A percentile compares a stretch with the other conserved stretches of the same genome.
phyloP scores from a whole-genome alignment of 2,113 vertebrate species.

The Chitala chitala region DNA sequence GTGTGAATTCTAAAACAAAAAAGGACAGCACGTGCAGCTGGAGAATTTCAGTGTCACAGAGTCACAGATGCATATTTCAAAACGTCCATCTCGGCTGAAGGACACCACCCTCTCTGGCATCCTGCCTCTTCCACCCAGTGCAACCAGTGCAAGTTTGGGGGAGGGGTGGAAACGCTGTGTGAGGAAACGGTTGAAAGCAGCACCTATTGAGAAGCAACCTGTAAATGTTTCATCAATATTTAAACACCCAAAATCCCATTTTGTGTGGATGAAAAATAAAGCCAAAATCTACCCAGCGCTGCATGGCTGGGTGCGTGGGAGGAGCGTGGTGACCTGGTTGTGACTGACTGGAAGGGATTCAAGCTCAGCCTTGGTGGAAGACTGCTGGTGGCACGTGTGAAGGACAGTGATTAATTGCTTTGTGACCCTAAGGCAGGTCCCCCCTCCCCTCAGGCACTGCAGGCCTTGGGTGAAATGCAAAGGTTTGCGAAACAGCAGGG shows the following conservation, averaged over 20 bases:
- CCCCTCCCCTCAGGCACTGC: not conserved
- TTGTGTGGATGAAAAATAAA: not conserved
- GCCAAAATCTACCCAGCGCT: too few species aligned
- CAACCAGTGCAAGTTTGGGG: not conserved
- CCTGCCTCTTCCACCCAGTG: not conserved
- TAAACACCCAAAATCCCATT: conserved; percentile 1
- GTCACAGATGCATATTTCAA: conserved; percentile 5
- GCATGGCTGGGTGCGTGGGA: not conserved
- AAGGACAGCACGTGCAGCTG: not conserved
- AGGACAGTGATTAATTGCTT: not conserved
- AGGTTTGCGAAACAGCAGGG: conserved; percentile 1
- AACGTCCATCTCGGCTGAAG: not conserved
- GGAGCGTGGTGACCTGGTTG: not conserved
- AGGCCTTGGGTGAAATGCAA: not conserved
- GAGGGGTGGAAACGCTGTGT: not conserved
- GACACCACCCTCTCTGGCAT: not conserved
- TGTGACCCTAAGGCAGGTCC: not conserved
- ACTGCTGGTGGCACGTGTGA: not conserved
- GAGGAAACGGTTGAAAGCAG: not conserved
- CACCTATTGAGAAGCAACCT: not conserved
- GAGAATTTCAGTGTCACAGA: not conserved
- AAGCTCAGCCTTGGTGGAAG: not conserved
- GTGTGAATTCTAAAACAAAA: not conserved
- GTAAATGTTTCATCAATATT: conserved; percentile 8
- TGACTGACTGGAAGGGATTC: conserved; percentile 1